A percentile compares a stretch with the other conserved stretches of the same genome.
Evolutionary conservation across 2,888 invertebrate species (phyloP).

Genomic region (Rhamphomyia laevipes): DNA sequence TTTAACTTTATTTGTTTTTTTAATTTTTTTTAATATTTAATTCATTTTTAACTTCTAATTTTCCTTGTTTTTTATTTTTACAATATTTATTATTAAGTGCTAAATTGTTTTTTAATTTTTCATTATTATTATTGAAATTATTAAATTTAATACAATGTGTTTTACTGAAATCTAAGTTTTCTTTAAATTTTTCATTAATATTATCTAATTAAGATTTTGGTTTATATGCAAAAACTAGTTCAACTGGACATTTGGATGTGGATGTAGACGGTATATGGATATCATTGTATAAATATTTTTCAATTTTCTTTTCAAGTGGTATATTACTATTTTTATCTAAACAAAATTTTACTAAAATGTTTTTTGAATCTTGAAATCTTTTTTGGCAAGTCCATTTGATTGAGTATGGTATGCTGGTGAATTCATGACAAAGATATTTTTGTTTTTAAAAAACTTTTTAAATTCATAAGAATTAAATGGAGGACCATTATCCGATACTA

Average conservation of each 20-base stretch:
- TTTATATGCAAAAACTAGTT: constrained; percentile 5
- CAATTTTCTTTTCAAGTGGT: not conserved
- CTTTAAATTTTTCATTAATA: not conserved
- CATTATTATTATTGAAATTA: no score
- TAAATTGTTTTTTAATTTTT: no score
- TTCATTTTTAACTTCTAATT: no score
- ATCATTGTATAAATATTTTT: constrained; percentile 1
- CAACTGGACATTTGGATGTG: constrained; percentile 4
- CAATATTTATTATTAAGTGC: no score
- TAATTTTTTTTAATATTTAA: no score
- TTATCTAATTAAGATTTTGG: constrained; percentile 1
- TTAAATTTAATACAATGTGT: no score
- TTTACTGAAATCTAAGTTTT: no score
- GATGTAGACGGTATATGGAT: not conserved
- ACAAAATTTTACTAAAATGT: constrained; percentile 2
- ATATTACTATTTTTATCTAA: constrained; percentile 2
- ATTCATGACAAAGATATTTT: constrained; percentile 3
- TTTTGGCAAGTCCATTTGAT: constrained; percentile 1
- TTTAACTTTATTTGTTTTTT: constrained; percentile 1
- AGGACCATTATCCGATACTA: constrained; percentile 3
- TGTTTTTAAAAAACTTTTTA: not conserved
- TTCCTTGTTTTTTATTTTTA: no score
- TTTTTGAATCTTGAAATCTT: constrained; percentile 1
- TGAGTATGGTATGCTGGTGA: constrained; percentile 2
- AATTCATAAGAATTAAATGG: constrained; percentile 1